Evolutionary conservation across 2,888 invertebrate species (phyloP), one percentile per base, ranked within the genome.

Genomic region (Allygus modestus): DNA sequence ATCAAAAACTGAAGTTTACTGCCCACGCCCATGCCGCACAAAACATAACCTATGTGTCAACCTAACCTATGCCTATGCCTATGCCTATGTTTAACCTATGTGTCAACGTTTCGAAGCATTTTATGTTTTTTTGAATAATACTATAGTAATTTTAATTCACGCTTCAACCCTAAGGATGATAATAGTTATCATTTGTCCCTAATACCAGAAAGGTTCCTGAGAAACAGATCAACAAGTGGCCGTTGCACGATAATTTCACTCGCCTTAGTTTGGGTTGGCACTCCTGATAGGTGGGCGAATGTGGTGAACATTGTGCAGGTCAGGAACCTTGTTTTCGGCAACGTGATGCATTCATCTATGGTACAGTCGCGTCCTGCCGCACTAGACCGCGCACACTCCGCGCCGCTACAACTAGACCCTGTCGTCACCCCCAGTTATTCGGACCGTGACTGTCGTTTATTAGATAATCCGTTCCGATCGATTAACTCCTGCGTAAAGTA

Each of bases 251-350:
- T 41, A 73, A 73, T 73, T 73, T 73, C 1, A 7, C 15, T n/a
- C 12, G 15, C 26, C 11, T 0, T 12, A 15, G 17, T 37, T n/a
- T 73, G 41, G 0, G 73, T 73, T 73, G 73, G 73, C 41, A 73
- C 41, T n/a, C 41, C 41, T 73, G 41, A 41, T 73, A 5, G 77
- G 26, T 43, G 77, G 77, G 77, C 77, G 51, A 77, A 77, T 51
- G 51, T 46, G 31, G 20, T 0, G 77, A 77, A 11, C 17, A 46
- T 71, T 77, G 46, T 9, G 77, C 46, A 43, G 77, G 77, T 77
- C 77, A 77, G 43, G 51, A 43, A 37, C 77, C 46, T 46, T 77
- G 77, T 46, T 43, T 77, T 77, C 77, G 77, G 77, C 77, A 77
- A 28, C 28, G 77, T 46, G 23, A 73, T 73, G 26, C 73, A 20